Evolutionary conservation across 2,888 invertebrate genomes (phyloP).

Genomic region (Stegana nigrithorax): DNA sequence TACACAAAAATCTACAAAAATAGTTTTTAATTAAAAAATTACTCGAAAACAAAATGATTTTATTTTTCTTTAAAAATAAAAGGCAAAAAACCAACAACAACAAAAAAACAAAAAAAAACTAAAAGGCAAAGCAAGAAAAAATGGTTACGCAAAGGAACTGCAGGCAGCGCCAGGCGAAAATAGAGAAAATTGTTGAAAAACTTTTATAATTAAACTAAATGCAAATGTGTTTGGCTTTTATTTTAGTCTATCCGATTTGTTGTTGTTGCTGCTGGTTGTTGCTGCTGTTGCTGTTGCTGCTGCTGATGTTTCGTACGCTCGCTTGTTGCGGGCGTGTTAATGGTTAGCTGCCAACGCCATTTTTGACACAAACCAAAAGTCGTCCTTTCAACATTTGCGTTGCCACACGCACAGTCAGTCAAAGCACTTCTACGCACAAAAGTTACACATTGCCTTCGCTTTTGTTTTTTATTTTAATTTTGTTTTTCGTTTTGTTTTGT

Average conservation of each 20-base stretch:
- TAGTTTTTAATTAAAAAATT: slow-evolving; percentile 60
- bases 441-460: neutral
- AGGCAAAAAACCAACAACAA: neutral
- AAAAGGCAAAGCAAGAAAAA: slow-evolving; percentile 26
- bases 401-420: neutral
- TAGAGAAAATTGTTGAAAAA: slow-evolving; percentile 30
- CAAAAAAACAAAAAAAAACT: neutral
- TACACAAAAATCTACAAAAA: slow-evolving; percentile 45
- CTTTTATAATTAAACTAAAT: slow-evolving; percentile 61
- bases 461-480: neutral
- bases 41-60: slow-evolving; percentile 25
- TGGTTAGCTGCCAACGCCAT: neutral
- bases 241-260: neutral
- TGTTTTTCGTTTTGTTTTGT: neutral
- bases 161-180: too few species aligned
- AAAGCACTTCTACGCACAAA: neutral
- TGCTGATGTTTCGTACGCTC: too few species aligned
- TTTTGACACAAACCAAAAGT: slow-evolving; percentile 2
- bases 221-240: slow-evolving; percentile 45
- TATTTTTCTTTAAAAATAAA: neutral
- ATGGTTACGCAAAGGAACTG: too few species aligned
- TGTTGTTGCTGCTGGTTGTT: neutral
- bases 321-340: slow-evolving; percentile 1
- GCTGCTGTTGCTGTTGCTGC: neutral
- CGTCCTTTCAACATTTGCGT: neutral